Evolutionary conservation across 2,113 vertebrate species (phyloP).

Genomic region (Toxostoma redivivum): DNA sequence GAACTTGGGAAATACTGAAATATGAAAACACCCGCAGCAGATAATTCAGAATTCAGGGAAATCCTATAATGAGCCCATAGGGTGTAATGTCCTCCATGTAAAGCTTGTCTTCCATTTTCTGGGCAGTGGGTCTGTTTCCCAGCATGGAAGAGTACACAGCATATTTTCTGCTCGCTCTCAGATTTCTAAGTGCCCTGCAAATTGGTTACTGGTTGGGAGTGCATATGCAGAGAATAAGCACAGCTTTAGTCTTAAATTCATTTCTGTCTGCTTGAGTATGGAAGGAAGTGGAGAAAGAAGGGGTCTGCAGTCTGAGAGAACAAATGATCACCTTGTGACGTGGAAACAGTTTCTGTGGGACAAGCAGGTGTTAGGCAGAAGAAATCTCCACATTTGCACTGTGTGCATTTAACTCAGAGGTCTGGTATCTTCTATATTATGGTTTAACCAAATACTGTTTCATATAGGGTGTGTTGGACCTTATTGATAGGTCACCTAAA

Average conservation of each 20-base stretch:
- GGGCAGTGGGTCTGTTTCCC: background rate
- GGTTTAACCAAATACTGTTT: background rate
- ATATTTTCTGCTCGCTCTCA: background rate
- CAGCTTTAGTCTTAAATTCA: background rate
- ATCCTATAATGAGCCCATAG: background rate
- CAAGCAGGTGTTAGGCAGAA: background rate
- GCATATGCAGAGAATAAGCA: background rate
- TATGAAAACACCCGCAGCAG: background rate
- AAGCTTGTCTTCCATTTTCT: background rate
- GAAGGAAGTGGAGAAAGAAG: background rate
- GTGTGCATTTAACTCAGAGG: background rate
- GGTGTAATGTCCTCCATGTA: background rate
- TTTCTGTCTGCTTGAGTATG: rapidly evolving
- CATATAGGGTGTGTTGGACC: background rate
- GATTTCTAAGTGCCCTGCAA: background rate
- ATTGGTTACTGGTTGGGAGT: background rate
- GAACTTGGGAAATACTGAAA: background rate
- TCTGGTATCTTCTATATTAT: background rate
- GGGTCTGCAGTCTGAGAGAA: background rate
- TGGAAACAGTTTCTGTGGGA: background rate
- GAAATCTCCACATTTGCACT: background rate
- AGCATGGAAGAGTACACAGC: background rate
- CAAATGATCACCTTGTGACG: background rate
- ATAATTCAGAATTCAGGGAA: background rate
- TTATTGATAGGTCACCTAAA: background rate